Evolutionary conservation across 2,797 vertebrate species (phyloP), one percentile per base, ranked within the genome.

Genomic region (Scomberomorus guttatus): DNA sequence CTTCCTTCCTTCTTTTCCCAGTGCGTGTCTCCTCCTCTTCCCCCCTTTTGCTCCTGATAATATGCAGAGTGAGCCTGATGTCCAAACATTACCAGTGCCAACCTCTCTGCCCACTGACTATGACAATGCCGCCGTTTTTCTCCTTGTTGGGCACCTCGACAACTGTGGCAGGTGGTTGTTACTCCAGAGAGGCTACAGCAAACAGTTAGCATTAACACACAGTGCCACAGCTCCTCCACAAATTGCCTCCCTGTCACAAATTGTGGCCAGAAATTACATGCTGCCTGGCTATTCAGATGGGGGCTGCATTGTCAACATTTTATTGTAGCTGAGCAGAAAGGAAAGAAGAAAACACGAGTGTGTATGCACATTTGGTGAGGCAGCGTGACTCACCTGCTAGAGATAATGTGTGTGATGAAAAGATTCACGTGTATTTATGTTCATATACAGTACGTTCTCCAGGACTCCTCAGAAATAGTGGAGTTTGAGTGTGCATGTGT

Each of bases 81-180:
- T 77, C 89, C 77, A 85, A 86, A 77, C 77, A 83, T 80, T 54
- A 58, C 67, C 51, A 1, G 57, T 60, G 87, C 88, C 86, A 89
- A 71, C 81, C 82, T 81, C 82, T 81, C 83, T 63, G 69, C 84
- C 82, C 79, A 52, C 79, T 69, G 55, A 77, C 64, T 56, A 59
- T 60, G 79, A 81, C 84, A 82, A 83, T 76, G 82, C 50, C 10
- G 39, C 32, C 5, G 54, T 75, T 80, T 84, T 79, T 15, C 85
- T 84, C 60, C 83, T 86, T 77, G 60, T 73, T 79, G 84, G 88
- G 84, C 87, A 81, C 77, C 88, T 82, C 78, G 65, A 82, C 82
- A 75, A 84, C 79, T 62, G 74, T 88, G 93, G 85, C 92, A 92
- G 92, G 91, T 92, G 89, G 89, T 81, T 67, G 75, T 90, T 84